phyloP scores from a whole-genome alignment of 1,140 invertebrate genomes.

The Ceratina calcarata region DNA sequence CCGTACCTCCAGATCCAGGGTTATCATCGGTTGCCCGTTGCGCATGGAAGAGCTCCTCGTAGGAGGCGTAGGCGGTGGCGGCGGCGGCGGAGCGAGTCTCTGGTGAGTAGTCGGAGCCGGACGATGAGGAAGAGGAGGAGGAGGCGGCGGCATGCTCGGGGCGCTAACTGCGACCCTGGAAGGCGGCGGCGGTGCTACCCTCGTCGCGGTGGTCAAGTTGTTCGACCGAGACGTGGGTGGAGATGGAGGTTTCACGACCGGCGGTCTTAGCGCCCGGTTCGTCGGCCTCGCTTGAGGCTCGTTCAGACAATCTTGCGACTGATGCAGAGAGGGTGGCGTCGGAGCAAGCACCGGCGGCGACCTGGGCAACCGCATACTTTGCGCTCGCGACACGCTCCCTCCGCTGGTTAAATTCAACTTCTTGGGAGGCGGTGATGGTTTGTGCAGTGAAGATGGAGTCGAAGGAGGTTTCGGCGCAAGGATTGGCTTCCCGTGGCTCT shows the following conservation, averaged over 20 bases:
- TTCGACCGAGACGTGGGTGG: conserved; percentile 71
- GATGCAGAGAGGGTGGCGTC: conserved; percentile 77
- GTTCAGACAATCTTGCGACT: conserved; percentile 80
- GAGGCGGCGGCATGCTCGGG: conserved; percentile 76
- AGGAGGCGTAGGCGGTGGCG: conserved; percentile 69
- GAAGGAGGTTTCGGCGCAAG: conserved; percentile 81
- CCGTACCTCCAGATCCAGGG: conserved; percentile 78
- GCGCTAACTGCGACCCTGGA: conserved; percentile 68
- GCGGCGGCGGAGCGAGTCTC: conserved; percentile 68
- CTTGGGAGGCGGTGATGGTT: conserved; percentile 80
- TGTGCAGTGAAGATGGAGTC: conserved; percentile 67
- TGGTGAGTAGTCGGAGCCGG: conserved; percentile 65
- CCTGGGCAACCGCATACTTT: conserved; percentile 81
- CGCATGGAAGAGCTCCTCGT: conserved; percentile 71
- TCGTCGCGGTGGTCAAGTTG: conserved; percentile 48
- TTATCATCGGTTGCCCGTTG: conserved; percentile 58
- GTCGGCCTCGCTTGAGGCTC: conserved; percentile 69
- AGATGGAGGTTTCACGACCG: conserved; percentile 76
- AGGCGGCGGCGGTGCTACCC: conserved; percentile 74
- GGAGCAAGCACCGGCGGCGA: conserved; percentile 78
- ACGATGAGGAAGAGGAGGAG: conserved; percentile 75
- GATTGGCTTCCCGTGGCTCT: conserved; percentile 80
- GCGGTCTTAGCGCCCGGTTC: conserved; percentile 73
- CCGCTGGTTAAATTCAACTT: conserved; percentile 73
- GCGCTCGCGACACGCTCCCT: conserved; percentile 78